phyloP scores from a whole-genome alignment of 2,888 invertebrate genomes.

The Tortricodes alternella region DNA sequence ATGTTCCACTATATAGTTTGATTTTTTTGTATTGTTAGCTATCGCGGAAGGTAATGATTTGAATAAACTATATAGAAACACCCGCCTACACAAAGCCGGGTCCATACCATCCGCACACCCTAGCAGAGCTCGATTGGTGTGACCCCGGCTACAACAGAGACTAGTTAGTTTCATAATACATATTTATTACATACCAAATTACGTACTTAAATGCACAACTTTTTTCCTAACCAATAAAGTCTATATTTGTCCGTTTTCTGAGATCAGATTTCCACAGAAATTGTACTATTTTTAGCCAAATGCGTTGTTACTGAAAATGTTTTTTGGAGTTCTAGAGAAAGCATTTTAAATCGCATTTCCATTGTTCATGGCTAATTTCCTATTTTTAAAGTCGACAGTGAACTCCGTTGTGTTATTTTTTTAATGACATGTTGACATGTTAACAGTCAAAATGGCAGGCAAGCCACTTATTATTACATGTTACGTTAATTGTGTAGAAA shows the following conservation, averaged over 20 bases:
- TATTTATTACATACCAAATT: conserved; percentile 17
- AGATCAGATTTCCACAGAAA: conserved; percentile 50
- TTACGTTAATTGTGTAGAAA: neutral
- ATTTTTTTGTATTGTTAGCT: neutral
- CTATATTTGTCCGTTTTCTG: conserved; percentile 57
- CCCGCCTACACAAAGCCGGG: conserved; percentile 21
- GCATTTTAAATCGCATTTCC: no score
- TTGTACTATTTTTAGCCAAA: conserved; percentile 32
- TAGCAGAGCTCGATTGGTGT: neutral
- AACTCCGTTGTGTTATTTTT: neutral
- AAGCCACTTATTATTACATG: no score
- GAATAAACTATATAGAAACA: conserved; percentile 6
- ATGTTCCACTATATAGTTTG: neutral
- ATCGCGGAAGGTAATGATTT: neutral
- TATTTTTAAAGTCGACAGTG: no score
- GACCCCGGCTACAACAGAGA: conserved; percentile 11
- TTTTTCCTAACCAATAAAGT: conserved; percentile 25
- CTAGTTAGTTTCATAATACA: conserved; percentile 20
- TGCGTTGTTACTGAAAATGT: no score
- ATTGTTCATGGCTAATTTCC: no score
- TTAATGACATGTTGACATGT: no score
- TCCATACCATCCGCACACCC: neutral
- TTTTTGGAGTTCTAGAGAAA: no score
- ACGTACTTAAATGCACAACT: conserved; percentile 31
- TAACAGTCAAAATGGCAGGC: no score